A percentile compares a stretch with the other conserved stretches of the same genome.
These are phyloP conservation scores for Synergus japonicus DNA, from an alignment of 2,888 invertebrate genomes.

Conservation along the genomic window DNA sequence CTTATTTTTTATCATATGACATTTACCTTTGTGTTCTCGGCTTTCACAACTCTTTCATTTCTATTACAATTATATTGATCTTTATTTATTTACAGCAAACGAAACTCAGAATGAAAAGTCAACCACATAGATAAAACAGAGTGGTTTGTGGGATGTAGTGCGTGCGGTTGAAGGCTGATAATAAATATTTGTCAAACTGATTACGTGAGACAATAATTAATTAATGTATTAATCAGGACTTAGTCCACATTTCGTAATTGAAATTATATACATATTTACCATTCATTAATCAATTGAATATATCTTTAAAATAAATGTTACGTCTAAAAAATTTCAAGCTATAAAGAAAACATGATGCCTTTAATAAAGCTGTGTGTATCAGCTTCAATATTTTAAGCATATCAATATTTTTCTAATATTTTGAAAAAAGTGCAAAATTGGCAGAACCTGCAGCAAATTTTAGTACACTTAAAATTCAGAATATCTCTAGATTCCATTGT, in stretches of 20 bases:
- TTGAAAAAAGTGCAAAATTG: conserved; percentile 14
- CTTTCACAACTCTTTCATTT: no score
- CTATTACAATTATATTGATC: background rate
- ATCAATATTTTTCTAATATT: conserved; percentile 4
- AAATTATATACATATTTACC: background rate
- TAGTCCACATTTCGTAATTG: background rate
- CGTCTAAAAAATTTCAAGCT: no score
- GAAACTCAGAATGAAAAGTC: conserved; percentile 27
- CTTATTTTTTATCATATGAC: background rate
- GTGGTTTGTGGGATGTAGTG: background rate
- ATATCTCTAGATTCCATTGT: conserved; percentile 33
- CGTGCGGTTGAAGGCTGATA: background rate
- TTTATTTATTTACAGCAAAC: background rate
- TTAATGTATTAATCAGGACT: background rate
- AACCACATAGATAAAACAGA: conserved; percentile 21
- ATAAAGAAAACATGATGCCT: background rate
- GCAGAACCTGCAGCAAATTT: conserved; percentile 28
- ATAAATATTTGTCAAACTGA: conserved; percentile 24
- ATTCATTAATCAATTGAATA: background rate
- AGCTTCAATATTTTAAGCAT: background rate
- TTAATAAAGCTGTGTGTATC: background rate
- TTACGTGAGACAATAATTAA: background rate
- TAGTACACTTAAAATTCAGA: conserved; percentile 37
- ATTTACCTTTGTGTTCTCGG: background rate
- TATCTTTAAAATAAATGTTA: no score